Percentiles rank a stretch among this genome's conserved stretches.
These are phyloP conservation scores for Mesocentrotus franciscanus DNA, from an alignment of 53 echinoderm and acorn worm species.

Conservation along the genomic window DNA sequence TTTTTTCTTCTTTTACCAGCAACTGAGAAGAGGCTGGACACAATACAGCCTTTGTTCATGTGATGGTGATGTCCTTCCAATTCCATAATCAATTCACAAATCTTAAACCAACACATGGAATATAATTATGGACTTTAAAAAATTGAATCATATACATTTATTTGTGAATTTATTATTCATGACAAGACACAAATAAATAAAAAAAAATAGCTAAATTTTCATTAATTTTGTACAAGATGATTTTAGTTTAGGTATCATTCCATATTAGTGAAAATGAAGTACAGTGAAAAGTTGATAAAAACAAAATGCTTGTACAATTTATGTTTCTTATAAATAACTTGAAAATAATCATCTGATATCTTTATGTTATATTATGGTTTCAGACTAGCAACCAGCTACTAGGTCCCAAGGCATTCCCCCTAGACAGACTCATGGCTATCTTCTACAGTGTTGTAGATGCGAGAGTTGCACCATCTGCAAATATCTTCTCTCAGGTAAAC, in stretches of 20 bases:
- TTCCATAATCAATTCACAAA: too few species aligned
- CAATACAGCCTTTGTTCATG: neutral
- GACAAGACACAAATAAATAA: neutral
- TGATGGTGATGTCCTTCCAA: neutral
- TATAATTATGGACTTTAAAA: too few species aligned
- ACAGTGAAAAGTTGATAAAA: neutral
- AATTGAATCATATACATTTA: too few species aligned
- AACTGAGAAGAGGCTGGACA: neutral
- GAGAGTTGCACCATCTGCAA: constrained; percentile 90
- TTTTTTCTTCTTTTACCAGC: neutral
- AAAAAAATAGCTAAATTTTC: neutral
- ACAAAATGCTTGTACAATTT: neutral
- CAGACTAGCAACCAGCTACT: constrained; percentile 95
- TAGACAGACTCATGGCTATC: constrained; percentile 98
- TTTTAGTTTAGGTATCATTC: too few species aligned
- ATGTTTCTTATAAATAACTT: neutral
- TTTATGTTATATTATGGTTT: neutral
- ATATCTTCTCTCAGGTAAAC: constrained; percentile 93
- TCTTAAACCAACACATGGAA: too few species aligned
- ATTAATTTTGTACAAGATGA: neutral
- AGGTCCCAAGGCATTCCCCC: constrained; percentile 89
- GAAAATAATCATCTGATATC: neutral
- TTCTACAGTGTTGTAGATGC: constrained; percentile 96
- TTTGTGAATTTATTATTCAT: too few species aligned
- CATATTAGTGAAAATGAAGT: too few species aligned